Evolutionary conservation across 2,888 invertebrate species (phyloP), one percentile per base, ranked within the genome.

Genomic region (Agrochola lychnidis): DNA sequence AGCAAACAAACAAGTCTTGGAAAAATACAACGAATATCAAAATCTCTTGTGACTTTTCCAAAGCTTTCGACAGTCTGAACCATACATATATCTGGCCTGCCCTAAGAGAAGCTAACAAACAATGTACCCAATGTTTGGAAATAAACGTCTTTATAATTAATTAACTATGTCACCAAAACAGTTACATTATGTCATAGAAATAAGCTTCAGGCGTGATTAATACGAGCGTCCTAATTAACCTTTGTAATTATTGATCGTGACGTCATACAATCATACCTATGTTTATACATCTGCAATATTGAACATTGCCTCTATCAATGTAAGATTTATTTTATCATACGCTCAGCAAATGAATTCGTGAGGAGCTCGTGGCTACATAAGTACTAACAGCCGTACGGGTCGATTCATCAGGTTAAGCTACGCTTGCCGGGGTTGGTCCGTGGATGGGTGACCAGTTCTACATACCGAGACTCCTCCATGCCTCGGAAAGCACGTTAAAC

Each of bases 191-290:
- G 36, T 14, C 22, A 62, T 63, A 51, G 25, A 25, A 56, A 45
- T 45, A 25, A 63, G 51, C 36, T 45, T 64, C 36, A 25, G 16
- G 22, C 25, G 12, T 45, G 53, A 77, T 78, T 70, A 69, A 53
- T 6, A 48, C 45, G 19, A 36, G 4, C 12, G n/a, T 40, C 16
- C 16, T n/a, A 48, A 48, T 75, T 63, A 56, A 22, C 53, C 16
- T 16, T 4, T 19, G 25, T 19, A 74, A 45, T 36, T 2, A 74
- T 30, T 75, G 53, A 73, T 63, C 7, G 51, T 16, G 36, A n/a
- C 7, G 19, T 30, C 40, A 45, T n/a, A 19, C 22, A 45, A 45
- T 5, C 19, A 25, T 25, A 42, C 5, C 36, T 4, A 19, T 14
- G 19, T 36, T 45, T 56, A 19, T 19, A 30, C 30, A 45, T 56